Evolutionary conservation across 2,888 invertebrate genomes (phyloP).

Genomic region (Arrhopalites spinosus): DNA sequence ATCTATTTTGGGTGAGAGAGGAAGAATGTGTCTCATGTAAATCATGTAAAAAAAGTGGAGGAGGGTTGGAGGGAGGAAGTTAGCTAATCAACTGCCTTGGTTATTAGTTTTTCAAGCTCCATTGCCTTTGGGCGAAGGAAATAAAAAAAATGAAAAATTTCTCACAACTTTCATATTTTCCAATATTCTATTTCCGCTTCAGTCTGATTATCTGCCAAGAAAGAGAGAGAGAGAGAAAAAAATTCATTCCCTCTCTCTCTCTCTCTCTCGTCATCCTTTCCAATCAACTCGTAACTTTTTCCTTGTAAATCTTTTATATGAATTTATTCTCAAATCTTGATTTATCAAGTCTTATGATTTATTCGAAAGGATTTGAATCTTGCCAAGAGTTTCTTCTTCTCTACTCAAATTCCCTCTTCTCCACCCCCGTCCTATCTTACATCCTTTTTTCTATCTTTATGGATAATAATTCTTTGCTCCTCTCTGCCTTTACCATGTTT

Average conservation of each 20-base stretch:
- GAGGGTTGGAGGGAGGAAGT: neutral
- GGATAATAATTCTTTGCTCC: no score
- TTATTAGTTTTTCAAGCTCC: slow-evolving; percentile 8
- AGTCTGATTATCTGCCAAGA: neutral
- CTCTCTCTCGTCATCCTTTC: neutral
- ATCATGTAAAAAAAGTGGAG: neutral
- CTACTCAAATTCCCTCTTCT: no score
- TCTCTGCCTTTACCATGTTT: neutral
- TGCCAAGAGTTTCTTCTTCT: no score
- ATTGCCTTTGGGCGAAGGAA: neutral
- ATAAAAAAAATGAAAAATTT: neutral
- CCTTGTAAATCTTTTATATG: neutral
- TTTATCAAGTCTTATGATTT: no score
- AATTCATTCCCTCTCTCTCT: neutral
- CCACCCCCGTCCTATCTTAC: no score
- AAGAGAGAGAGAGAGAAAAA: neutral
- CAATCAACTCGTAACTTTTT: neutral
- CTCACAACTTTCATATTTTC: neutral
- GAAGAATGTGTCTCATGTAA: neutral
- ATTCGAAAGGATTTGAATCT: no score
- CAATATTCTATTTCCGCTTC: neutral
- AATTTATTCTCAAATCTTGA: no score
- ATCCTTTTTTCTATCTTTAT: no score
- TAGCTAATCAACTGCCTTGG: slow-evolving; percentile 9
- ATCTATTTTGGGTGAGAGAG: neutral